Base-by-base conservation (phyloP, 2,888 invertebrate species). In the Acholoe squamosa region DNA sequence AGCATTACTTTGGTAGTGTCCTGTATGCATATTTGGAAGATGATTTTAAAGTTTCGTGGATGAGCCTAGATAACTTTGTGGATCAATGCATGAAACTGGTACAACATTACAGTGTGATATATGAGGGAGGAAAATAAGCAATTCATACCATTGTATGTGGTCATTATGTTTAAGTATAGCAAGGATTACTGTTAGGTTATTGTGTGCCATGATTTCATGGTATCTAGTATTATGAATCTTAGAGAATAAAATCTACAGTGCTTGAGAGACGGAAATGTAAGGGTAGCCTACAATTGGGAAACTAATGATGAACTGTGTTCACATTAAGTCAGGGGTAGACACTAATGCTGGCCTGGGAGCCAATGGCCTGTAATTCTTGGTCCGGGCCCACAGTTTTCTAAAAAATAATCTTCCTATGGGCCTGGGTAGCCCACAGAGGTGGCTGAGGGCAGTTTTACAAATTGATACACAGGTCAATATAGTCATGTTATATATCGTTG, bases 231-330 rank as follows among this genome's bases (percentile, higher is more conserved):
- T 61, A 61, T 61, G 61, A 43, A 43, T 43, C 43, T 61, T n/a
- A 61, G 22, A 61, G 61, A 61, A 61, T n/a, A 61, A 61, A 61
- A 61, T n/a, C n/a, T n/a, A n/a, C n/a, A n/a, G n/a, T n/a, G 19
- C 61, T n/a, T 61, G 22, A 19, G 22, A 61, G n/a, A n/a, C 1
- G 61, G 5, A 19, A 61, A 61, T 61, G 61, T 3, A 43, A 7
- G 43, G n/a, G n/a, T 61, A n/a, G 61, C 14, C 61, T n/a, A 61
- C 22, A n/a, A 61, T n/a, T n/a, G 61, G 1, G 19, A 61, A 3
- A 12, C 22, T 61, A 7, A 61, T 7, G n/a, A 61, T 61, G 1
- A 61, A 61, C 14, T 61, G 22, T n/a, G 61, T 61, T 61, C 61
- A 61, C 61, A 61, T 61, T 61, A 7, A 61, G n/a, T n/a, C n/a